These are phyloP conservation scores for Hippopotamyrus pictus DNA, from an alignment of 2,797 vertebrate species.

Conservation along the genomic window DNA sequence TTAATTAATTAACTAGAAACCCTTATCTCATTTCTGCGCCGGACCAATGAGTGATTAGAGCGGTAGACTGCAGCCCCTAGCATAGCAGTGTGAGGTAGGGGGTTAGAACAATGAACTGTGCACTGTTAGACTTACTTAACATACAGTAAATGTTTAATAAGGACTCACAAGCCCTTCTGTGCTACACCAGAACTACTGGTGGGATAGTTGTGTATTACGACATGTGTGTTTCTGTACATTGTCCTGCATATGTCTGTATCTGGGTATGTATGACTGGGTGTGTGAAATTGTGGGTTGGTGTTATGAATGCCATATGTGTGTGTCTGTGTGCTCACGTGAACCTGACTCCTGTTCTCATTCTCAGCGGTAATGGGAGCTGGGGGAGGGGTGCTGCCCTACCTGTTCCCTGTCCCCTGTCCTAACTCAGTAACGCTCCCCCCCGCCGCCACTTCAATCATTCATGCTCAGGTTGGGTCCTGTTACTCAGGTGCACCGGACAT, in stretches of 20 bases:
- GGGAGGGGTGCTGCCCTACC: neutral
- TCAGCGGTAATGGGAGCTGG: neutral
- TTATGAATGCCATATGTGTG: conserved; percentile 22
- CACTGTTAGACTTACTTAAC: neutral
- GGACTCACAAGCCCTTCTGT: neutral
- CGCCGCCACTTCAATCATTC: conserved; percentile 61
- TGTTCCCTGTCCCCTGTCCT: conserved; percentile 54
- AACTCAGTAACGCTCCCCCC: conserved; percentile 38
- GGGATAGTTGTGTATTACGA: conserved; percentile 24
- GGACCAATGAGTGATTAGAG: neutral
- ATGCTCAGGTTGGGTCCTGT: conserved; percentile 60
- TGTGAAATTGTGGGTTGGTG: neutral
- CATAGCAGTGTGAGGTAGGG: neutral
- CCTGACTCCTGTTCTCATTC: neutral
- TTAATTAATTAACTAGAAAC: neutral
- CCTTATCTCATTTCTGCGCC: neutral
- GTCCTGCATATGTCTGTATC: neutral
- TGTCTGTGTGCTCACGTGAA: conserved; percentile 41
- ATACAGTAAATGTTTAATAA: conserved; percentile 9
- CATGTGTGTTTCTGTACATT: neutral
- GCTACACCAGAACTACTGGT: neutral
- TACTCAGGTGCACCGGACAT: conserved; percentile 43
- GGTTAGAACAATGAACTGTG: neutral
- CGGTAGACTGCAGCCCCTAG: neutral
- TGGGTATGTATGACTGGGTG: conserved; percentile 16